phyloP scores from a whole-genome alignment of 2,797 vertebrate species.

The Sebastes matsubarae region DNA sequence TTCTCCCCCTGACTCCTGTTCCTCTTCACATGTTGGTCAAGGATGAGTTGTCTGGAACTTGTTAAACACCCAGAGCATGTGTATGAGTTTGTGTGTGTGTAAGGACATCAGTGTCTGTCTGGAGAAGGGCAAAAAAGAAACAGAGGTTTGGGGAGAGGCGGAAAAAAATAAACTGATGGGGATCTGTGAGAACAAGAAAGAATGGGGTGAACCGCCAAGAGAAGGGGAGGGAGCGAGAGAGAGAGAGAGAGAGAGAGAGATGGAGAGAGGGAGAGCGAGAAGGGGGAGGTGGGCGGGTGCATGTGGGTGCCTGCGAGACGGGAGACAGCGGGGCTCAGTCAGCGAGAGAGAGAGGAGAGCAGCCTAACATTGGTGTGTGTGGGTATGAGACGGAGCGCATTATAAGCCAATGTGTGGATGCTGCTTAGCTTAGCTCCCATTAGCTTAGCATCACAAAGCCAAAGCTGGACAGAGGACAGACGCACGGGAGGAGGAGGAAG shows the following conservation, averaged over 20 bases:
- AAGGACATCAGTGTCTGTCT: conserved; percentile 24
- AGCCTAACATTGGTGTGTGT: conserved; percentile 58
- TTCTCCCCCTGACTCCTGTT: conserved; percentile 10
- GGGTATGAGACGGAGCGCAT: conserved; percentile 67
- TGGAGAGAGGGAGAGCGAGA: conserved; percentile 37
- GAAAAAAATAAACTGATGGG: neutral
- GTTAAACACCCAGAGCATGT: conserved; percentile 38
- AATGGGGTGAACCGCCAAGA: conserved; percentile 45
- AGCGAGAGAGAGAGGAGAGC: conserved; percentile 57
- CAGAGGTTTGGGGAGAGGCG: conserved; percentile 1
- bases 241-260: conserved; percentile 39
- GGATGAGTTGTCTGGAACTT: conserved; percentile 69
- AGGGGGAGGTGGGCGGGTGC: conserved; percentile 84
- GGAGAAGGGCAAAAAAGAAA: conserved; percentile 18
- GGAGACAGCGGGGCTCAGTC: conserved; percentile 79
- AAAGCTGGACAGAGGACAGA: conserved; percentile 81
- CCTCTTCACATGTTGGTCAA: conserved; percentile 36
- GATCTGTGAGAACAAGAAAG: conserved; percentile 48
- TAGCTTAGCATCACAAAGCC: conserved; percentile 86
- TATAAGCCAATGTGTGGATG: conserved; percentile 76
- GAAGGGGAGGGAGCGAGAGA: conserved; percentile 46
- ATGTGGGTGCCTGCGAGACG: conserved; percentile 82
- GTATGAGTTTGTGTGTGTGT: conserved; percentile 45
- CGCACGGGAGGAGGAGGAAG: conserved; percentile 58
- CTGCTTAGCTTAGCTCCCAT: conserved; percentile 84